Base-by-base conservation (phyloP, 2,797 vertebrate genomes). In the Netta rufina region DNA sequence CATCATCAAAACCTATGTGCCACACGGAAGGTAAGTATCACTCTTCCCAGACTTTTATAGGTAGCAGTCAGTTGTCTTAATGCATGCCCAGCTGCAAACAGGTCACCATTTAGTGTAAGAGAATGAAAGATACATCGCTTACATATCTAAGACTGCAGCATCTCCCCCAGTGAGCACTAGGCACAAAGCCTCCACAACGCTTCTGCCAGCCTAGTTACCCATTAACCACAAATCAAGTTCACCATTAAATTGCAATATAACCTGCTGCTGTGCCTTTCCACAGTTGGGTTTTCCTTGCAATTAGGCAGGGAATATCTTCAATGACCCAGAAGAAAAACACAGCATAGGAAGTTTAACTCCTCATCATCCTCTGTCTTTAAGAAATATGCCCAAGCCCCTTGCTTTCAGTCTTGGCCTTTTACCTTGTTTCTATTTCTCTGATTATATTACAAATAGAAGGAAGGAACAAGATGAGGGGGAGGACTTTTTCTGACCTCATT, bases 61-160 rank as follows among this genome's bases (percentile, higher is more conserved):
- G 27, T 15, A 28, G n/a, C n/a, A 74, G 11, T 51, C 53, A 11
- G 53, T 47, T 81, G 24, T 54, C 43, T 8, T 27, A 64, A 27
- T 0, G 6, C 47, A 56, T 47, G 33, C 4, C 3, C 38, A 74
- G 49, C 43, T 53, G 47, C 77, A 51, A 32, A 0, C 1, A 70
- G 30, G 49, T 24, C 54, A n/a, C 33, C 19, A 7, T 21, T 70
- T 14, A 33, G 41, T 28, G 21, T 72, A 66, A 54, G n/a, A 8
- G 51, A 86, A 69, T 27, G 11, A 53, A 21, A 61, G 69, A 14
- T 8, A 32, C 4, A 39, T 56, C 33, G 25, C 18, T 53, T 0
- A 8, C 1, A 6, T 11, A 8, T 2, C 0, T 21, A 14, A 38
- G 32, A 32, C 33, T 62, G 43, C 41, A 15, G 30, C 3, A 9